A percentile compares a stretch with the other conserved stretches of the same genome.
phyloP scores from a whole-genome alignment of 2,797 vertebrate species.

The Prionace glauca region DNA sequence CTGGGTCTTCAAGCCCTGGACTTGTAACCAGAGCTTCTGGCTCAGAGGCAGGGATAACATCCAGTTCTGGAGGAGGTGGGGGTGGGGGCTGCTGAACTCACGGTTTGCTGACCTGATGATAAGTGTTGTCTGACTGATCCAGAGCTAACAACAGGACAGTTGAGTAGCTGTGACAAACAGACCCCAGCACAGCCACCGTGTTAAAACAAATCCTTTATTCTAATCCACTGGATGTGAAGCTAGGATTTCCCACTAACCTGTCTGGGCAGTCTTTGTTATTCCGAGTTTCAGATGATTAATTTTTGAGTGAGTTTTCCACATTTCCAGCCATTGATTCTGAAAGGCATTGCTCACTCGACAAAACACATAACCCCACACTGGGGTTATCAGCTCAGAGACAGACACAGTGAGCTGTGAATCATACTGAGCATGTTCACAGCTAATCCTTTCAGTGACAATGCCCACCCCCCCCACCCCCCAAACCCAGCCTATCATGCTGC shows the following conservation, averaged over 20 bases:
- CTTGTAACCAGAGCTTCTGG: too few relatives aligned
- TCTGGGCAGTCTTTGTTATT: background rate
- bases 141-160: background rate
- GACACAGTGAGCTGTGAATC: background rate
- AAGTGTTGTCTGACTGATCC: background rate
- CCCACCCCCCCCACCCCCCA: background rate
- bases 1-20: too few relatives aligned
- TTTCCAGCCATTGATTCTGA: constrained; percentile 3
- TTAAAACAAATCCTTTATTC: background rate
- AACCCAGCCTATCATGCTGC: too few relatives aligned
- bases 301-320: background rate
- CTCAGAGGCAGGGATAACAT: too few relatives aligned
- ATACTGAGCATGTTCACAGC: background rate
- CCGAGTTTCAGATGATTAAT: background rate
- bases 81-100: background rate
- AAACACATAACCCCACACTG: background rate
- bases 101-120: background rate
- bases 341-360: background rate
- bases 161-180: background rate
- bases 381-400: background rate
- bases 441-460: background rate
- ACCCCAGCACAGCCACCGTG: background rate
- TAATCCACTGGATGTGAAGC: background rate
- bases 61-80: too few relatives aligned
- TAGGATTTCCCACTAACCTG: background rate